Conservation (phyloP, 1,140 invertebrate genomes). For the Antheraea mylitta region DNA sequence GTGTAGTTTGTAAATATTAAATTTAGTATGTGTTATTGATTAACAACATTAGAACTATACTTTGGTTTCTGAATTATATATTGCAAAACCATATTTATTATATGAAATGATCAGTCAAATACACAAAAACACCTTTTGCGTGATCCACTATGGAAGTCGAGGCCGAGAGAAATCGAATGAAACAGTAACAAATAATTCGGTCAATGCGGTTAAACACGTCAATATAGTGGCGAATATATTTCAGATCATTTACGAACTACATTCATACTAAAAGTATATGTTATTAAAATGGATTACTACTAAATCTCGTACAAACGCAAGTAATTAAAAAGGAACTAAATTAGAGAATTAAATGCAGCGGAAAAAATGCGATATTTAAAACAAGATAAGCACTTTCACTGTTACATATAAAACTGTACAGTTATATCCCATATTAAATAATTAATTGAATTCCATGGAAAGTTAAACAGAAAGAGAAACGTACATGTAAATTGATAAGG, state of each 20-base stretch:
- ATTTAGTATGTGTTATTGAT: too few relatives aligned
- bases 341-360: neutral
- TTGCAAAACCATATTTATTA: neutral
- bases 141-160: slow-evolving; percentile 51
- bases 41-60: too few relatives aligned
- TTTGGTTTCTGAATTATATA: neutral
- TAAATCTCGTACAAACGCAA: too few relatives aligned
- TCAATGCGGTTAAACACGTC: slow-evolving; percentile 14
- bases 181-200: slow-evolving; percentile 12
- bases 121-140: slow-evolving; percentile 10
- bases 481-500: slow-evolving; percentile 47
- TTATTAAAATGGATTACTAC: too few relatives aligned
- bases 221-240: neutral
- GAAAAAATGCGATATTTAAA: neutral
- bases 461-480: slow-evolving; percentile 41
- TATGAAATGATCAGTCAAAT: neutral
- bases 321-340: neutral
- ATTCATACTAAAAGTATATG: too few relatives aligned
- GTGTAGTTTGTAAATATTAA: too few relatives aligned
- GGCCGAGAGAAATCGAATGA: slow-evolving; percentile 66
- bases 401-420: neutral
- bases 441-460: slow-evolving; percentile 6
- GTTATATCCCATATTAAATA: neutral
- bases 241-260: neutral
- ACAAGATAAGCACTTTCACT: slow-evolving; percentile 1